Evolutionary conservation across 2,113 vertebrate genomes (phyloP).

Genomic region (Suncus etruscus): DNA sequence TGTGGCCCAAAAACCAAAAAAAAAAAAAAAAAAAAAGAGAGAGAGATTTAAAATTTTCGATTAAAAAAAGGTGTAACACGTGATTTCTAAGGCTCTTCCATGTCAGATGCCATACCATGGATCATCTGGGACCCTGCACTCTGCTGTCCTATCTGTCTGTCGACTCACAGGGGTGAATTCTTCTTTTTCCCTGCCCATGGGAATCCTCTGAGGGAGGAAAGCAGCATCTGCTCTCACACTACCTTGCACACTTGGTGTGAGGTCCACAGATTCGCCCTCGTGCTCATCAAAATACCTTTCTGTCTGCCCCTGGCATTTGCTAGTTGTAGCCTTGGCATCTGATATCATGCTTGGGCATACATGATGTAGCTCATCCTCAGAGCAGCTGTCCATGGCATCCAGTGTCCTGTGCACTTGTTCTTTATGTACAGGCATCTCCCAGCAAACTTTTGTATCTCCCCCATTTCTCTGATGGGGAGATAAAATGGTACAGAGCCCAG

Average conservation of each 20-base stretch:
- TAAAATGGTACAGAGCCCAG: not conserved
- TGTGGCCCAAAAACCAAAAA: too few species aligned
- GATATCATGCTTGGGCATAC: not conserved
- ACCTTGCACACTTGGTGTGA: accelerated
- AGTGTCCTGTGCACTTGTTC: accelerated
- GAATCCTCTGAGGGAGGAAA: not conserved
- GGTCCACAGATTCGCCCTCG: not conserved
- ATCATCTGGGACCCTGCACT: too few species aligned
- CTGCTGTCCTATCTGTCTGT: not conserved
- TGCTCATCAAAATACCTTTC: not conserved
- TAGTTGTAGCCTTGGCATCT: not conserved
- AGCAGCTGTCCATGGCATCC: not conserved
- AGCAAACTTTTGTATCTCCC: not conserved
- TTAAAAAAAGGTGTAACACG: too few species aligned
- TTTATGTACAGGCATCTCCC: accelerated
- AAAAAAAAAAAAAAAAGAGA: too few species aligned
- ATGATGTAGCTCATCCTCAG: not conserved
- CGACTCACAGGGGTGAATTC: accelerated
- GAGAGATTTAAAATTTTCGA: too few species aligned
- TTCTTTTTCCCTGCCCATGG: not conserved
- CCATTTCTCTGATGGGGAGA: not conserved
- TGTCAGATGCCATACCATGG: too few species aligned
- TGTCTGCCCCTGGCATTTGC: not conserved
- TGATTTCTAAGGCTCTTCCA: too few species aligned
- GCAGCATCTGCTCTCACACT: not conserved